These are phyloP conservation scores for Cetonia aurata DNA, from an alignment of 2,888 invertebrate genomes.

Conservation along the genomic window DNA sequence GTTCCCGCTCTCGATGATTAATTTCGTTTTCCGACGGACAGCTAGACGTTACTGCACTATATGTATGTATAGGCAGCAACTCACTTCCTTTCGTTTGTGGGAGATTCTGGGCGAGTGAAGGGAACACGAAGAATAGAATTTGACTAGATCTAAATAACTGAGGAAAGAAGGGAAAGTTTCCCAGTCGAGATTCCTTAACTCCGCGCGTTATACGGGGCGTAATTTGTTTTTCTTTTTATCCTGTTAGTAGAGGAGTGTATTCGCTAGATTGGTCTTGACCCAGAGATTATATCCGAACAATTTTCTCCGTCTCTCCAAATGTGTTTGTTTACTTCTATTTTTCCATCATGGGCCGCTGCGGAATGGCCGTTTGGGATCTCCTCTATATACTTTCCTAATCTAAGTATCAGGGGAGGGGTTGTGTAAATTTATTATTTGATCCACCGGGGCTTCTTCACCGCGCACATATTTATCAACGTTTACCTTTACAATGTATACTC, in stretches of 20 bases:
- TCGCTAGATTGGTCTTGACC: background rate
- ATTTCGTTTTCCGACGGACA: constrained; percentile 53
- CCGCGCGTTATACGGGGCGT: too few species aligned
- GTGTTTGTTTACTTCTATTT: constrained; percentile 34
- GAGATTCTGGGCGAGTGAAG: too few species aligned
- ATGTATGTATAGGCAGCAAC: too few species aligned
- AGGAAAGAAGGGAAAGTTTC: too few species aligned
- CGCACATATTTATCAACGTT: constrained; percentile 40
- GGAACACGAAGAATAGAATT: too few species aligned
- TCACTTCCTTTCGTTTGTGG: too few species aligned
- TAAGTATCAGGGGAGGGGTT: background rate
- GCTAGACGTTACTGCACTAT: too few species aligned
- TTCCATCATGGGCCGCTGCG: background rate
- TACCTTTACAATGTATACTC: constrained; percentile 11
- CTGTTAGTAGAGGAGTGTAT: background rate
- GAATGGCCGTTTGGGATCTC: background rate
- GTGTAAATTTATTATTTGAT: constrained; percentile 22
- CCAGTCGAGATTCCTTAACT: too few species aligned
- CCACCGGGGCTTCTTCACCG: constrained; percentile 6
- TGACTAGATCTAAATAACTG: too few species aligned
- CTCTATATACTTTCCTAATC: background rate
- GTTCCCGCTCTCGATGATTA: constrained; percentile 53
- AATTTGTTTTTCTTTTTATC: too few species aligned
- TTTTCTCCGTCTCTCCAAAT: constrained; percentile 24
- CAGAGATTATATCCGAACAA: background rate